Evolutionary conservation across 2,797 vertebrate genomes (phyloP), one percentile per base, ranked within the genome.

Genomic region (Phoebastria nigripes): DNA sequence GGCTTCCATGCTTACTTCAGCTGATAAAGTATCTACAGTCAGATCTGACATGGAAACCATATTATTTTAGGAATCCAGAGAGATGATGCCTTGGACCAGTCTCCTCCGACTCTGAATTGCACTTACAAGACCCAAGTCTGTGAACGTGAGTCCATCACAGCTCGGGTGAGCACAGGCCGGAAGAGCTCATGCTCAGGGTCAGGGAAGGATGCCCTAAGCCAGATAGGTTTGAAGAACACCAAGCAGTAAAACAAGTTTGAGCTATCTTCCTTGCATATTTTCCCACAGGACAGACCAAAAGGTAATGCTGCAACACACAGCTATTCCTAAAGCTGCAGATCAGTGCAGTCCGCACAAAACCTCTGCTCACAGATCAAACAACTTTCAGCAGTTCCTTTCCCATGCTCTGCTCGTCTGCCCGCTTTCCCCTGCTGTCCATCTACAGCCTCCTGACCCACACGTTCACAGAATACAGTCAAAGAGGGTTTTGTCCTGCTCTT

Each of bases 161-260:
- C 12, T 72, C 4, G 1, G 3, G 9, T 55, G 88, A 62, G 15
- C 6, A 37, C 22, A 61, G 12, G 1, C 7, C 12, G 2, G 24
- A 79, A 59, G 12, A 78, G 15, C 7, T 59, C 28, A 46, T 5
- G 2, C 14, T n/a, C 22, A 58, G 11, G 2, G 4, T 41, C 22
- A 46, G 46, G 39, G 37, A 72, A 56, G 8, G 42, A 37, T 31
- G 21, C 10, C 19, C 22, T 85, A 39, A 56, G 39, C 2, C 52
- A 82, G 56, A 15, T 0, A n/a, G 5, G 5, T 39, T 49, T 76
- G 44, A 76, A 82, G 35, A 80, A 33, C 9, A 77, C 6, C 24
- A 82, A 63, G 26, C 1, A 26, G 12, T 85, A 67, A 52, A 88
- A 63, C 9, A 82, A 44, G 8, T 70, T 12, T 77, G 37, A 42